Evolutionary conservation across 2,113 vertebrate genomes (phyloP).

Genomic region (Melanostigma gelatinosum): DNA sequence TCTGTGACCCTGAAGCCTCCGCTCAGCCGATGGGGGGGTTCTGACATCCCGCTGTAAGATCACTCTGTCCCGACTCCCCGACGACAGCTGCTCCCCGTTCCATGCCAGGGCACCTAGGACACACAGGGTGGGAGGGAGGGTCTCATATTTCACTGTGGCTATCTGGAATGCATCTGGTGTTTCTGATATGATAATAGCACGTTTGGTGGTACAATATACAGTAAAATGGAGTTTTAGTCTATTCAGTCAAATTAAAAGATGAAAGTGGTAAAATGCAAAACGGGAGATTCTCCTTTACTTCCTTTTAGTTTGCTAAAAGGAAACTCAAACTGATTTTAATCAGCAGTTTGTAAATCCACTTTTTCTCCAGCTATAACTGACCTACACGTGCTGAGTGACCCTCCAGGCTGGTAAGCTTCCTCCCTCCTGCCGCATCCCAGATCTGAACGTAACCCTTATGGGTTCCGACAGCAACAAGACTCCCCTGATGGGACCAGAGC

Average conservation of each 20-base stretch:
- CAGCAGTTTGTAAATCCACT: background rate
- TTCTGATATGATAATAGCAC: background rate
- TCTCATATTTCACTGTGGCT: constrained; percentile 30
- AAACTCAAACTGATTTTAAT: background rate
- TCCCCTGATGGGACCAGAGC: constrained; percentile 72
- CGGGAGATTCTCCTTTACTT: background rate
- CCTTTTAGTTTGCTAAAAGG: background rate
- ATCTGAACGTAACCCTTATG: constrained; percentile 88
- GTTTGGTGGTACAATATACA: background rate
- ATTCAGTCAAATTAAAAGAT: background rate
- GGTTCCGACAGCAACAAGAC: constrained; percentile 85
- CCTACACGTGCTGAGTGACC: constrained; percentile 86
- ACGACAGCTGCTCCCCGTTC: constrained; percentile 87
- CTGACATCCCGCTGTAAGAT: constrained; percentile 85
- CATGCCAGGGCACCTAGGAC: constrained; percentile 84
- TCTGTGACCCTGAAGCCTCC: constrained; percentile 84
- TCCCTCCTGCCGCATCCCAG: constrained; percentile 86
- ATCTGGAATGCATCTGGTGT: background rate
- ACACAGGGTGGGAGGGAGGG: background rate
- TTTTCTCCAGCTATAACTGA: constrained; percentile 61
- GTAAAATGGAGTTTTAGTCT: background rate
- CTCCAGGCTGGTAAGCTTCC: constrained; percentile 85
- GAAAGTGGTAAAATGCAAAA: background rate
- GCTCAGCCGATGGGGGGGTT: constrained; percentile 79
- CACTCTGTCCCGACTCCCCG: constrained; percentile 85